Base-by-base conservation (phyloP, 2,113 vertebrate genomes). In the Microtus richardsoni region DNA sequence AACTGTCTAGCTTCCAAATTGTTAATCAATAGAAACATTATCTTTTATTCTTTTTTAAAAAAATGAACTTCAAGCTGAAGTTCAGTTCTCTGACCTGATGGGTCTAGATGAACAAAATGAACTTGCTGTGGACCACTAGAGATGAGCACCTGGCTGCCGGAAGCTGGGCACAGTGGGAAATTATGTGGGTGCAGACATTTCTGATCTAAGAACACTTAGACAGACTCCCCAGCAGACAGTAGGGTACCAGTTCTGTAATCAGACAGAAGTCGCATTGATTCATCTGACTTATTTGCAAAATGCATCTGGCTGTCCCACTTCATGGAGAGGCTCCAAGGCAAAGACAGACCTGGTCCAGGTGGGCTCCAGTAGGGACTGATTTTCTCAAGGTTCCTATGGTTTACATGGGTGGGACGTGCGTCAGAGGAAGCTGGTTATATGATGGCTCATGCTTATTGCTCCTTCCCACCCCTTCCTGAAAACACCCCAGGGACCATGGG, bases 121-220 rank as follows among this genome's bases (percentile, higher is more conserved):
- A 6, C 19, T 28, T 11, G 7, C 13, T 12, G 24, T 1, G 9
- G 2, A 19, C 14, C 13, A 49, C 21, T 24, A 30, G 28, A 12
- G 28, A 11, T 2, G 28, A 78, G 14, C 5, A 8, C n/a, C 39
- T 19, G 54, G 62, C 44, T 7, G 5, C 19, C 1, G 2, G 49
- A n/a, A 62, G 39, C 14, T n/a, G 26, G 3, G 2, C 1, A 4
- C 30, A 13, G 26, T 17, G 26, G 16, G 9, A 44, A 12, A 14
- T 1, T 5, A 12, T 5, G 1, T 0, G 4, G 1, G n/a, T 26
- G 47, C 49, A 30, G 71, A 14, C 8, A 1, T 8, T 16, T 44
- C 78, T 70, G n/a, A 21, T 52, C n/a, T 19, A 12, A 44, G 74
- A 66, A 19, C 6, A 47, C 47, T 47, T 47, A 49, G 70, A 73